Evolutionary conservation across 1,140 invertebrate species (phyloP).

Genomic region (Zaprionus camerounensis): DNA sequence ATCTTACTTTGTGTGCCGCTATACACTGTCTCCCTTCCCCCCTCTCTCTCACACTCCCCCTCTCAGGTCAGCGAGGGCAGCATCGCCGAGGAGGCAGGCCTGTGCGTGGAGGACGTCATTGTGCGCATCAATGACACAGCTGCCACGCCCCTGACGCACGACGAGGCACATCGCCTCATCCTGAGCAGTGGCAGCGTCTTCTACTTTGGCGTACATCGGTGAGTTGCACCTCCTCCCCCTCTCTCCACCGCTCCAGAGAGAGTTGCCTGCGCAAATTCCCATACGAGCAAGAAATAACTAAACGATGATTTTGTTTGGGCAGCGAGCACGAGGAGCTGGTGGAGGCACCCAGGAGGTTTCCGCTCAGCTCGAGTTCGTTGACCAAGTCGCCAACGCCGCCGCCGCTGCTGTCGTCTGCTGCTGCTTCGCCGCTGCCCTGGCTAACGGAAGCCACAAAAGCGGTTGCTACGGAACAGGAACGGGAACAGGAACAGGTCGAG

Average conservation of each 20-base stretch:
- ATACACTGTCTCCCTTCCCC: background rate
- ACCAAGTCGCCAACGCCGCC: constrained; percentile 59
- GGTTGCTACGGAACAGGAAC: constrained; percentile 47
- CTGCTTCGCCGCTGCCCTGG: constrained; percentile 33
- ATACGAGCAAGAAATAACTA: background rate
- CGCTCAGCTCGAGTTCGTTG: constrained; percentile 63
- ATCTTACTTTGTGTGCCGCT: constrained; percentile 12
- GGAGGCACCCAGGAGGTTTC: constrained; percentile 52
- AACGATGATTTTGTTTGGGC: constrained; percentile 15
- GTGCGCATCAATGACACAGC: constrained; percentile 90
- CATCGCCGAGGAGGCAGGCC: constrained; percentile 92
- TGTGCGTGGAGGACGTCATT: constrained; percentile 92
- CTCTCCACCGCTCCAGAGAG: background rate
- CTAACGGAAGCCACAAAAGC: constrained; percentile 75
- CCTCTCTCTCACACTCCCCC: constrained; percentile 20
- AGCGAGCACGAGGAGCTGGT: constrained; percentile 58
- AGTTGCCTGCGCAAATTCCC: background rate
- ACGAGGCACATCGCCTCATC: constrained; percentile 91
- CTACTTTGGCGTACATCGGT: constrained; percentile 87
- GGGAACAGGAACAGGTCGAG: constrained; percentile 34
- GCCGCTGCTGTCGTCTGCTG: constrained; percentile 12
- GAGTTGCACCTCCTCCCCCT: constrained; percentile 12
- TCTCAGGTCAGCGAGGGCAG: constrained; percentile 90
- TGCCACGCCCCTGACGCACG: constrained; percentile 89
- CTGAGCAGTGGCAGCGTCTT: constrained; percentile 90